phyloP scores from a whole-genome alignment of 2,113 vertebrate species.

The Scomber japonicus region DNA sequence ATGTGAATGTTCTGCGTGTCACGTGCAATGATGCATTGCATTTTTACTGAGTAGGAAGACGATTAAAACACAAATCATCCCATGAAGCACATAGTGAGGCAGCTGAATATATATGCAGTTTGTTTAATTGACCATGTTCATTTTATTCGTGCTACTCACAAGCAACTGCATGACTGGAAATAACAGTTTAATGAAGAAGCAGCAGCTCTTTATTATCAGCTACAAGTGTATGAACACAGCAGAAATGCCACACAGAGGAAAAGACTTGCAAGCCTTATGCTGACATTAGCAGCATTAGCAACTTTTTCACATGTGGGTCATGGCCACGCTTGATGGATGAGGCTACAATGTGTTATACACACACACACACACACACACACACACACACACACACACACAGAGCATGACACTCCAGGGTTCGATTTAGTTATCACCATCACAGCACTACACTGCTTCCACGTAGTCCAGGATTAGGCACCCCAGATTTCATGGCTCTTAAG shows the following conservation, averaged over 20 bases:
- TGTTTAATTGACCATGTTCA: slow-evolving; percentile 38
- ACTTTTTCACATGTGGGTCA: slow-evolving; percentile 62
- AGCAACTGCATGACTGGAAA: slow-evolving; percentile 30
- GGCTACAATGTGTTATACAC: slow-evolving; percentile 26
- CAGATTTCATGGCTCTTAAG: slow-evolving; percentile 61
- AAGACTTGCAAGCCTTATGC: slow-evolving; percentile 1
- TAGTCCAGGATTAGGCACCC: slow-evolving; percentile 42
- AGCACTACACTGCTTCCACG: background rate
- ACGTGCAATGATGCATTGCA: background rate
- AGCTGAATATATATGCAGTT: slow-evolving; percentile 6
- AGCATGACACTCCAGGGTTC: slow-evolving; percentile 26
- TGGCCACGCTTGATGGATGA: slow-evolving; percentile 40
- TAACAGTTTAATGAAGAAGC: slow-evolving; percentile 28
- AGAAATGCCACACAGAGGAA: slow-evolving; percentile 28
- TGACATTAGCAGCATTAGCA: slow-evolving; percentile 51
- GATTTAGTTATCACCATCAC: slow-evolving; percentile 51
- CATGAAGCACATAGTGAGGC: background rate
- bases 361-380: slow-evolving; percentile 7
- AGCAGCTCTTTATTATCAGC: slow-evolving; percentile 27
- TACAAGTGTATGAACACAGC: slow-evolving; percentile 2
- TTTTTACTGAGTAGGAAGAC: background rate
- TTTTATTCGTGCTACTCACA: slow-evolving; percentile 14
- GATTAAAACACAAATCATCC: slow-evolving; percentile 6
- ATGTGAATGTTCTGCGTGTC: slow-evolving; percentile 9
- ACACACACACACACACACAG: slow-evolving; percentile 9